Percentiles rank a stretch among this genome's conserved stretches.
phyloP scores from a whole-genome alignment of 1,140 invertebrate species.

The Zaprionus lachaisei region DNA sequence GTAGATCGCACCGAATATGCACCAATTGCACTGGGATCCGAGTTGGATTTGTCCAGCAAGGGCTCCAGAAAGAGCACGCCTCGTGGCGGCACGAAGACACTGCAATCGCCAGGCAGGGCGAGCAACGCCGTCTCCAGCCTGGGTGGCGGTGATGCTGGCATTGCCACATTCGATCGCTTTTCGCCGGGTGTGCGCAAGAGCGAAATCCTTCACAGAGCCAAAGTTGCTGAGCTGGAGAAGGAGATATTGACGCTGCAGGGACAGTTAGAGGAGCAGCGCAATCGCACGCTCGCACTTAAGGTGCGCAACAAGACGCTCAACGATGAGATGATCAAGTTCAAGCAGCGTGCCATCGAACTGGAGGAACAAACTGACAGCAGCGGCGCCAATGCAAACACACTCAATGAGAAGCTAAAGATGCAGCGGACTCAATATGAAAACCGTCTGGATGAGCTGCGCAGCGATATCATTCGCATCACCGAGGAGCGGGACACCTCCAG shows the following conservation, averaged over 20 bases:
- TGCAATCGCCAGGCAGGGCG: constrained; percentile 19
- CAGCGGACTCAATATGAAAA: constrained; percentile 71
- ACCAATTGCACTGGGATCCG: constrained; percentile 53
- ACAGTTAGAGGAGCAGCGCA: constrained; percentile 84
- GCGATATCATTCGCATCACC: constrained; percentile 84
- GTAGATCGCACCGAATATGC: constrained; percentile 54
- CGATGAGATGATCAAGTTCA: constrained; percentile 72
- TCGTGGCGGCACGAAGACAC: not conserved
- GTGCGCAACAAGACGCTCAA: constrained; percentile 80
- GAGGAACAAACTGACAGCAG: constrained; percentile 70
- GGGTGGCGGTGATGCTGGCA: constrained; percentile 55
- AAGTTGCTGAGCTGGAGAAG: constrained; percentile 86
- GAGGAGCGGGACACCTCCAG: constrained; percentile 57
- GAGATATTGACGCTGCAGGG: constrained; percentile 85
- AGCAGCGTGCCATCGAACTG: constrained; percentile 57
- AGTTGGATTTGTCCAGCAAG: constrained; percentile 42
- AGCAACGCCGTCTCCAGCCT: constrained; percentile 30
- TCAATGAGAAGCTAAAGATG: constrained; percentile 68
- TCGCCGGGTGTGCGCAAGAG: constrained; percentile 73
- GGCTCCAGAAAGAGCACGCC: constrained; percentile 11
- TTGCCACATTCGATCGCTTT: constrained; percentile 67
- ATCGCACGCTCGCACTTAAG: constrained; percentile 70
- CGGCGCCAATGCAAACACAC: constrained; percentile 55
- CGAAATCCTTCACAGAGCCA: constrained; percentile 85
- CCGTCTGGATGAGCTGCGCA: constrained; percentile 85